Evolutionary conservation across 2,797 vertebrate species (phyloP), one percentile per base, ranked within the genome.

Genomic region (Rachycentron canadum): DNA sequence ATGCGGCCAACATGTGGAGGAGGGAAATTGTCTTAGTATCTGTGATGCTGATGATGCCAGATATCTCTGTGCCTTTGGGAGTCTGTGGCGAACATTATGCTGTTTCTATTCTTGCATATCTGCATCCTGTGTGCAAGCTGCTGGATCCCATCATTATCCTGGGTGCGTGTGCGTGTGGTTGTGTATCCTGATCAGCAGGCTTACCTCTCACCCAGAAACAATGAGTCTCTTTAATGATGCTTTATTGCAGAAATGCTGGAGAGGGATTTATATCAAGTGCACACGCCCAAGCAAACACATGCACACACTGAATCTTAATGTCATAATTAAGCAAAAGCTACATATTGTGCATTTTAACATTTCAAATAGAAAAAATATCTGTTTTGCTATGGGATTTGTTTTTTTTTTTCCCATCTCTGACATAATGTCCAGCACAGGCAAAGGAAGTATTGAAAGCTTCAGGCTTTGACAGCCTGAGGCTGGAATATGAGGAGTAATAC

Each of bases 61-160:
- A 83, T 82, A 84, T 73, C 41, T 12, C 64, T 36, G 52, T 45
- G 70, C 70, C 71, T 70, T 63, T 84, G 87, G 81, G 86, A 88
- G 79, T 86, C 70, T 50, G 79, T n/a, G 6, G 50, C 26, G 7
- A 83, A 78, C 79, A 76, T 80, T 76, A 53, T 57, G 78, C 60
- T 70, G 73, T 68, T 88, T 84, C 86, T 89, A 84, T 89, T 92
- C 82, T 62, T 85, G 83, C 43, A 72, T 65, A 69, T 84, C 84
- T 89, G 76, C 61, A 81, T 87, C 86, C 73, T 72, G 59, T 84
- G 65, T 69, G 67, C 60, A 83, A 58, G 62, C 78, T 70, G 56
- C 84, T 72, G 60, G 67, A 78, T 79, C 69, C 36, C 53, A 55
- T 81, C 61, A 70, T 78, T 49, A 50, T 58, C 56, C 14, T 11